Conservation (phyloP, 2,797 vertebrate genomes). For the Anguilla obscura region DNA sequence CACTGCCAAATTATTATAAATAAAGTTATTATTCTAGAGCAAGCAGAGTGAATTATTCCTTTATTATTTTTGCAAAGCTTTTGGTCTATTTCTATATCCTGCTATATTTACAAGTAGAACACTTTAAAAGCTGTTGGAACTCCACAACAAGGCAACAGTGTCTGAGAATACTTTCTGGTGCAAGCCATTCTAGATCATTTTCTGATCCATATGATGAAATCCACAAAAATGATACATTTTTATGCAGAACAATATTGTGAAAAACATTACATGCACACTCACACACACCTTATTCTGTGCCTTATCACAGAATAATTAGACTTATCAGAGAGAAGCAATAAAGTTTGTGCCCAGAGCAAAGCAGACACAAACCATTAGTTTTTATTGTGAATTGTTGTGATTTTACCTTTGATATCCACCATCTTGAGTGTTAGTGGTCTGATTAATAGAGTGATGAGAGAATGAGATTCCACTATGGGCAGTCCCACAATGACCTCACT, state of each 20-base stretch:
- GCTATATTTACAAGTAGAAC: not conserved
- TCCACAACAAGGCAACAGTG: not conserved
- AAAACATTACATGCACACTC: not conserved
- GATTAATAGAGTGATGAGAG: too few species aligned
- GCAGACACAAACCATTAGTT: not conserved
- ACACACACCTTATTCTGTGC: not conserved
- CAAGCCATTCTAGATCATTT: not conserved
- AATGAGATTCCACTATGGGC: too few species aligned
- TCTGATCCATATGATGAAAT: not conserved
- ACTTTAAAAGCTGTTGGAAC: not conserved
- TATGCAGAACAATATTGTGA: not conserved
- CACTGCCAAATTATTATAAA: too few species aligned
- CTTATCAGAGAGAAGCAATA: not conserved
- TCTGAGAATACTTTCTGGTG: not conserved
- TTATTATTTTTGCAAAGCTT: not conserved
- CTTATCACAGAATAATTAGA: not conserved
- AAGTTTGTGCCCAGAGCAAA: not conserved
- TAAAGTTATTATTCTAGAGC: not conserved
- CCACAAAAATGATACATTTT: not conserved
- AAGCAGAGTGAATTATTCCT: not conserved
- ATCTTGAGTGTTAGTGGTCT: not conserved
- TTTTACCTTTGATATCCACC: not conserved
- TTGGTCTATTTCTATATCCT: not conserved
- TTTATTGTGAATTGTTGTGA: not conserved
- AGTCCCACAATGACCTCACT: too few species aligned